Conservation (phyloP, 2,113 vertebrate genomes). For the Coptodon rendalli region DNA sequence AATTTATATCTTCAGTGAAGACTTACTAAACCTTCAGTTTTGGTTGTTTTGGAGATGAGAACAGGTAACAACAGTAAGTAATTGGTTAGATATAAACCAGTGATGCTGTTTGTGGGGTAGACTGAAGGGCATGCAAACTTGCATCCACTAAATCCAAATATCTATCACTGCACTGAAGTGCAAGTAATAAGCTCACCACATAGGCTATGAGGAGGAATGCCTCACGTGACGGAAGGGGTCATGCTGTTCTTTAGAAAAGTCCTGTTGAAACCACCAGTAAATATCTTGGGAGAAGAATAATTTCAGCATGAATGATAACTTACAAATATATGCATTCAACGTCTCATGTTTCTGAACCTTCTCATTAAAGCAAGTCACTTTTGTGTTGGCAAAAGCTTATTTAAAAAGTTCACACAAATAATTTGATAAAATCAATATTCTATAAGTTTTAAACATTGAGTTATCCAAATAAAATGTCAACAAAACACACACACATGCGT, state of each 20-base stretch:
- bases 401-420: neutral
- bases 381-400: neutral
- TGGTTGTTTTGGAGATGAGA: neutral
- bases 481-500: too few species aligned
- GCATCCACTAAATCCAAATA: neutral
- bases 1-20: too few species aligned
- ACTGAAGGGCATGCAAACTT: neutral
- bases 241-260: neutral
- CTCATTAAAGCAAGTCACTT: neutral
- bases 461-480: too few species aligned
- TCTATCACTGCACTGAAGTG: neutral
- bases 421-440: too few species aligned
- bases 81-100: neutral
- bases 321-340: neutral
- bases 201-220: neutral
- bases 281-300: neutral
- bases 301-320: neutral
- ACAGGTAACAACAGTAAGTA: neutral
- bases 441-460: too few species aligned
- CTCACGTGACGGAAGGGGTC: neutral
- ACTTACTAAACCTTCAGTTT: neutral
- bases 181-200: neutral
- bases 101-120: neutral
- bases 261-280: neutral
- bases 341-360: neutral